These are phyloP conservation scores for Brachionus angularis DNA, from an alignment of 1,140 invertebrate species.

Conservation along the genomic window DNA sequence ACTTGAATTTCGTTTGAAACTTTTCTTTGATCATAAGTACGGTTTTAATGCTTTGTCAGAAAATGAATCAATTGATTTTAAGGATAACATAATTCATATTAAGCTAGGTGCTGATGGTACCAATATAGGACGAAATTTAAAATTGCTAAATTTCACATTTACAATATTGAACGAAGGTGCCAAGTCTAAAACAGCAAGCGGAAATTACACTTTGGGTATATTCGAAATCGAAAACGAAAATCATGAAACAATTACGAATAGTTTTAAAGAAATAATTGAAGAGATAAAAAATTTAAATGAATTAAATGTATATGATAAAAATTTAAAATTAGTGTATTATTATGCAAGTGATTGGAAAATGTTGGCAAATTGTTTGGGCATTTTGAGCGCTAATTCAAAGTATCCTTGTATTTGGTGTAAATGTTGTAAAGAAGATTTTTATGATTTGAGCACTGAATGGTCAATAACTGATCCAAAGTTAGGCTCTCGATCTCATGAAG, in stretches of 20 bases:
- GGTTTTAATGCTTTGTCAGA: neutral
- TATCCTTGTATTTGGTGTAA: constrained; percentile 39
- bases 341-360: constrained; percentile 28
- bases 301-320: neutral
- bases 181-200: constrained; percentile 23
- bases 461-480: neutral
- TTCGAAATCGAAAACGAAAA: constrained; percentile 35
- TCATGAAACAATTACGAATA: neutral
- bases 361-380: neutral
- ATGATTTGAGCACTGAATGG: constrained; percentile 16
- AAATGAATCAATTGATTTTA: neutral
- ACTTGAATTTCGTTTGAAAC: neutral
- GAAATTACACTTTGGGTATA: constrained; percentile 41
- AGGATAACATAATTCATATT: constrained; percentile 2
- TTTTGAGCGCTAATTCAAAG: constrained; percentile 22
- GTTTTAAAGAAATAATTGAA: constrained; percentile 29
- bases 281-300: constrained; percentile 8
- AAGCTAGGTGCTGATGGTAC: constrained; percentile 20
- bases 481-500: constrained; percentile 12
- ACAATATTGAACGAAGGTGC: constrained; percentile 36
- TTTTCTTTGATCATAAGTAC: neutral
- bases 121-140: constrained; percentile 42
- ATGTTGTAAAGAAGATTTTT: constrained; percentile 37
- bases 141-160: constrained; percentile 36
- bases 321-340: constrained; percentile 12